These are phyloP conservation scores for Asobara japonica DNA, from an alignment of 1,140 invertebrate genomes.

Conservation along the genomic window DNA sequence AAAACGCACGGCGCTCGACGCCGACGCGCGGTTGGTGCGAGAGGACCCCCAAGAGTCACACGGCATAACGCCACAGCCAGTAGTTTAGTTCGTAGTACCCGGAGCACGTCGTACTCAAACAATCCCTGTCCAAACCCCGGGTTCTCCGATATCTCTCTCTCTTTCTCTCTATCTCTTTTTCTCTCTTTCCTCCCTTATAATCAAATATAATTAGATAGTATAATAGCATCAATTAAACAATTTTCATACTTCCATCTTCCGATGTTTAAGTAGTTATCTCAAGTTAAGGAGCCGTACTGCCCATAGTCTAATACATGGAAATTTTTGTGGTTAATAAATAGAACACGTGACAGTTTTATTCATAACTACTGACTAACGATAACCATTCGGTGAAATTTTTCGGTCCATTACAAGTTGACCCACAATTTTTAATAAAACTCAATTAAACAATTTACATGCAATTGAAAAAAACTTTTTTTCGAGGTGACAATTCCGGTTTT, in stretches of 20 bases:
- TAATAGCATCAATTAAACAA: not conserved
- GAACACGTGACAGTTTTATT: not conserved
- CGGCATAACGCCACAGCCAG: conserved; percentile 36
- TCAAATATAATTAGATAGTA: not conserved
- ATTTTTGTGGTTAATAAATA: not conserved
- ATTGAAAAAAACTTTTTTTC: no score
- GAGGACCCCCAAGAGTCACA: conserved; percentile 23
- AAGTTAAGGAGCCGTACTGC: not conserved
- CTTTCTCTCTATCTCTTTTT: conserved; percentile 29
- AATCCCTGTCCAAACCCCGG: conserved; percentile 29
- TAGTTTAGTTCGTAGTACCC: conserved; percentile 52
- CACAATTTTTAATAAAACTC: no score
- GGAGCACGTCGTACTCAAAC: conserved; percentile 41
- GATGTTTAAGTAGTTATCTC: not conserved
- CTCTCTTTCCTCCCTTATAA: not conserved
- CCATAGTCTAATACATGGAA: not conserved
- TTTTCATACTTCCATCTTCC: not conserved
- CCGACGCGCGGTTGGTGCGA: conserved; percentile 34
- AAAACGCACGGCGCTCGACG: conserved; percentile 25
- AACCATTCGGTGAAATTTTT: no score
- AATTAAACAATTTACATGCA: no score
- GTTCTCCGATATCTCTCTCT: conserved; percentile 28
- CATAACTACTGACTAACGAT: not conserved
- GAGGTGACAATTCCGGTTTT: no score
- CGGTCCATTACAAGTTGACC: no score